Evolutionary conservation across 92 coral and sea anemone genomes (phyloP), one percentile per base, ranked within the genome.

Genomic region (Phenganax stokvisi): DNA sequence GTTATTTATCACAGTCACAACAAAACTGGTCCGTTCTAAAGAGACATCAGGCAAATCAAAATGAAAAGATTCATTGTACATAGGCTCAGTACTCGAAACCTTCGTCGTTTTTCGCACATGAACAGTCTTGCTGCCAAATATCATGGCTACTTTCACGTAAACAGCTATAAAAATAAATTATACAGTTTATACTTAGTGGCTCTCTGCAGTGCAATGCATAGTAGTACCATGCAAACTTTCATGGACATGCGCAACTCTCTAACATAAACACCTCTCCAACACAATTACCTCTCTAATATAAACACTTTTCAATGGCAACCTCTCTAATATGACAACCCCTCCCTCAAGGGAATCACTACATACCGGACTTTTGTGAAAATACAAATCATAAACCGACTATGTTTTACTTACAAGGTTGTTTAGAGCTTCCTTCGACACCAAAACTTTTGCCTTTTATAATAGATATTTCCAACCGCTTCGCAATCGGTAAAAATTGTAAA

Each of bases 1-100:
- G 8, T 70, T 86, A 56, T 88, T 88, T 60, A 79, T 80, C 16
- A 92, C 96, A 7, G 98, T 85, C 56, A 92, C n/a, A 60, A 92
- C 86, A 77, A 94, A 87, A 63, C 98, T 91, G 69, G 89, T 92
- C 0, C 89, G 92, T 44, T 90, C 97, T 72, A 94, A 83, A 71
- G 86, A 85, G 7, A 86, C 12, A 1, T 89, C 90, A 1, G 90
- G 90, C 20, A 94, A 81, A 69, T 91, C 84, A 84, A 94, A 94
- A 44, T 86, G 84, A 68, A 94, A 94, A 1, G 98, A 93, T 85
- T 94, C 97, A 80, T 91, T 94, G 82, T 77, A 94, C 16, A 94
- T 86, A 4, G 97, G 97, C 47, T 76, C 81, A 10, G 58, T 16
- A 29, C 84, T 80, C 60, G 44, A 77, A 78, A 84, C 88, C 64